Evolutionary conservation across 2,797 vertebrate species (phyloP), one percentile per base, ranked within the genome.

Genomic region (Cetoscarus ocellatus): DNA sequence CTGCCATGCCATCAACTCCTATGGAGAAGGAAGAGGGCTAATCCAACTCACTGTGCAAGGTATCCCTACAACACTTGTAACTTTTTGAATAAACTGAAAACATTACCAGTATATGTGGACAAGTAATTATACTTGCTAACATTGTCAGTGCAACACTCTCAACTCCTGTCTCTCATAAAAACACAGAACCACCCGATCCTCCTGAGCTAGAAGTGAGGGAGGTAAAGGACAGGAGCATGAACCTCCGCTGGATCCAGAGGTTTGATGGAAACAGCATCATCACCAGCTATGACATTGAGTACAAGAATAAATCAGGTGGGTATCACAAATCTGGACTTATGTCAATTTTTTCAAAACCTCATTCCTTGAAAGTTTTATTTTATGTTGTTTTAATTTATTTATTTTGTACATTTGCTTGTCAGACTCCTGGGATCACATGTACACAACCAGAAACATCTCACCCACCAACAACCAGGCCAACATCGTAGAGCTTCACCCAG

Each of bases 21-120:
- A 98, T 0, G 98, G 98, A 52, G 98, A 99, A 80, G 97, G 98
- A 77, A 92, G 98, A 68, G 98, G 98, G 27, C 93, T 99, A 85
- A 99, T 99, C 89, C 98, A 99, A 74, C 96, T 99, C 88, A 99
- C 98, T 0, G 98, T 99, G 71, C 98, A 99, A 97, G 98, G 98
- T 98, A 62, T 3, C 18, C 13, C 17, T 48, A 53, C 44, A 19
- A 57, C 43, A 5, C 8, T 39, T 76, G 14, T 14, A 18, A 53
- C 51, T 7, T 38, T 36, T 8, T 47, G 9, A 56, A 58, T 27
- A 27, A 27, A 27, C 27, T 27, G 4, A 27, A 27, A 27, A 27
- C 27, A 27, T 27, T 27, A 27, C 27, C 27, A 27, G 2, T 27
- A 27, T 27, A 27, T 4, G 27, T 27, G 27, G 27, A 27, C 27